Conservation (phyloP, 1,140 invertebrate species). For the Hermatobates lingyangjiaoensis region DNA sequence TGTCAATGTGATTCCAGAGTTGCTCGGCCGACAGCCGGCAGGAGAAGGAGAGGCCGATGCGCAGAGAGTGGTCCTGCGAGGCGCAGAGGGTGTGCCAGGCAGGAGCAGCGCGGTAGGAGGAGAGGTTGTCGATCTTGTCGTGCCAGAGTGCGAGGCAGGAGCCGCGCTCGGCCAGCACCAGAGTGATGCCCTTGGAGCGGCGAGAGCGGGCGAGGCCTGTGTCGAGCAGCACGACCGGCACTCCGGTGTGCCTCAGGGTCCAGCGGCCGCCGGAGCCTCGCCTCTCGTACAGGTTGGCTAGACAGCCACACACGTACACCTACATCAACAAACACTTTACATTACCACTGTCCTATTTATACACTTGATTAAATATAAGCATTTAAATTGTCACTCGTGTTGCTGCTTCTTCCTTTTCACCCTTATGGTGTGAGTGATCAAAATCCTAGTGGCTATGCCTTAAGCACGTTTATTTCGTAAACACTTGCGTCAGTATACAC, state of each 20-base stretch:
- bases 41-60: slow-evolving; percentile 42
- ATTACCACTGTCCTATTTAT: too few species aligned
- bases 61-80: slow-evolving; percentile 41
- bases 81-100: slow-evolving; percentile 71
- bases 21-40: slow-evolving; percentile 46
- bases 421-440: too few species aligned
- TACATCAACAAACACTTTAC: too few species aligned
- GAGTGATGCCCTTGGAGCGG: slow-evolving; percentile 47
- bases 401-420: too few species aligned
- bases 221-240: slow-evolving; percentile 62
- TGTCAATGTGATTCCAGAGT: slow-evolving; percentile 45
- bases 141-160: slow-evolving; percentile 71
- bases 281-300: slow-evolving; percentile 57
- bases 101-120: slow-evolving; percentile 32
- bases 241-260: slow-evolving; percentile 58
- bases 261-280: slow-evolving; percentile 34
- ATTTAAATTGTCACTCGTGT: too few species aligned
- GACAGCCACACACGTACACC: slow-evolving; percentile 55
- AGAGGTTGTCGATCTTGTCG: slow-evolving; percentile 58
- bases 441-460: too few species aligned
- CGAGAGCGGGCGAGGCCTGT: slow-evolving; percentile 49
- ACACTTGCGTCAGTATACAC: too few species aligned
- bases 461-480: too few species aligned
- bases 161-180: slow-evolving; percentile 61
- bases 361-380: too few species aligned